phyloP scores from a whole-genome alignment of 30 jellyfish, hydroid and myxozoan genomes.

The Rhopilema esculentum region DNA sequence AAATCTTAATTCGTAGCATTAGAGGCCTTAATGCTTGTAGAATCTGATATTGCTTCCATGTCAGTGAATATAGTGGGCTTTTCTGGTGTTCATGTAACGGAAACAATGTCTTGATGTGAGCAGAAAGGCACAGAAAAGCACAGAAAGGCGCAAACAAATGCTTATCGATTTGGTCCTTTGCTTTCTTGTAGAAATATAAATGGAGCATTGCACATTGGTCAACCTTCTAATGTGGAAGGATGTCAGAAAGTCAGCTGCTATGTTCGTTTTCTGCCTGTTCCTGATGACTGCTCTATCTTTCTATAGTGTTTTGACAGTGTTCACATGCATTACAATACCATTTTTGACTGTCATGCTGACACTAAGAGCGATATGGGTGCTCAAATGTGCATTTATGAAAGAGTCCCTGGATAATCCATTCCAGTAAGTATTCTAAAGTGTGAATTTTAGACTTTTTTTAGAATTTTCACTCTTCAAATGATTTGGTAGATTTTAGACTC shows the following conservation, averaged over 20 bases:
- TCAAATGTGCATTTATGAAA: slow-evolving; percentile 73
- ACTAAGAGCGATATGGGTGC: slow-evolving; percentile 74
- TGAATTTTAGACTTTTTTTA: not conserved
- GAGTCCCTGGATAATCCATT: slow-evolving; percentile 80
- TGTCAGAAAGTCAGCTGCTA: slow-evolving; percentile 66
- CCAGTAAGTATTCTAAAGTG: slow-evolving; percentile 58
- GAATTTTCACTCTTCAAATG: no score
- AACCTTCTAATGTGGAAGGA: slow-evolving; percentile 77
- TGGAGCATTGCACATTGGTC: slow-evolving; percentile 29
- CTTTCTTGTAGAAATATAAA: not conserved
- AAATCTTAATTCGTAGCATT: no score
- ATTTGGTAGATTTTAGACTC: no score
- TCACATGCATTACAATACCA: slow-evolving; percentile 84
- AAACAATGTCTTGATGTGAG: no score
- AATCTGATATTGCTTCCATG: not conserved
- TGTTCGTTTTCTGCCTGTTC: slow-evolving; percentile 46
- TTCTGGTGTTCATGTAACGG: no score
- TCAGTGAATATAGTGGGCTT: no score
- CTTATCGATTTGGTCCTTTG: no score
- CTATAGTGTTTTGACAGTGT: slow-evolving; percentile 74
- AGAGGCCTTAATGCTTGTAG: not conserved
- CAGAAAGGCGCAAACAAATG: no score
- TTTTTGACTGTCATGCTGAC: slow-evolving; percentile 59
- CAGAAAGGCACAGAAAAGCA: no score
- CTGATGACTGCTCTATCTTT: slow-evolving; percentile 77